Conservation (phyloP, 2,888 invertebrate genomes). For the Netelia melanura region DNA sequence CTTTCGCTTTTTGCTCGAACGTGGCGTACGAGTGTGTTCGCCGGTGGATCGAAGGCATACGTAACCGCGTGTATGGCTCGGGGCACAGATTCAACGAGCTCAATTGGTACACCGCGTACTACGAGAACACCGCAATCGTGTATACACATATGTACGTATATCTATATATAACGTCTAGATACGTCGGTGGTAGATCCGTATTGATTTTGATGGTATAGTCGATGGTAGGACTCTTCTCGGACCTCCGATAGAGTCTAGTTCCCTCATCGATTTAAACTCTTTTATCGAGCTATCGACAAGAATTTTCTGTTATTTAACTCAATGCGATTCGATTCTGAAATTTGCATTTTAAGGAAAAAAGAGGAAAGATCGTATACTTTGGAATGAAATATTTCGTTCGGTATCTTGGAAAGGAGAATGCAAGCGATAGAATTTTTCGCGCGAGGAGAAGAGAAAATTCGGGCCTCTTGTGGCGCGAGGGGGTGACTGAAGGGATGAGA, state of each 20-base stretch:
- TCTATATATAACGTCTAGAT: background rate
- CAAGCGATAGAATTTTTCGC: conserved; percentile 26
- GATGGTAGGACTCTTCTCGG: too few species aligned
- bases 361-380: background rate
- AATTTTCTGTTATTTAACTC: too few species aligned
- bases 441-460: conserved; percentile 4
- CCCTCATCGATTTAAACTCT: too few species aligned
- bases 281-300: too few species aligned
- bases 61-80: conserved; percentile 81
- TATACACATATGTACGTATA: background rate
- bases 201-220: conserved; percentile 17
- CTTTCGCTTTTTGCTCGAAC: background rate
- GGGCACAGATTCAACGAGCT: conserved; percentile 84
- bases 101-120: conserved; percentile 82
- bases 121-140: conserved; percentile 52
- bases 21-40: conserved; percentile 8
- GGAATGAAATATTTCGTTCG: background rate
- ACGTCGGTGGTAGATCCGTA: conserved; percentile 9
- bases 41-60: conserved; percentile 73
- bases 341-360: background rate
- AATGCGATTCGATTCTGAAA: too few species aligned
- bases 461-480: conserved; percentile 25
- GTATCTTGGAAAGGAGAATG: conserved; percentile 4
- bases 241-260: too few species aligned
- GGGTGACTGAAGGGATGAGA: conserved; percentile 41